Evolutionary conservation across 1,140 invertebrate genomes (phyloP), one percentile per base, ranked within the genome.

Genomic region (Drosophila elegans): DNA sequence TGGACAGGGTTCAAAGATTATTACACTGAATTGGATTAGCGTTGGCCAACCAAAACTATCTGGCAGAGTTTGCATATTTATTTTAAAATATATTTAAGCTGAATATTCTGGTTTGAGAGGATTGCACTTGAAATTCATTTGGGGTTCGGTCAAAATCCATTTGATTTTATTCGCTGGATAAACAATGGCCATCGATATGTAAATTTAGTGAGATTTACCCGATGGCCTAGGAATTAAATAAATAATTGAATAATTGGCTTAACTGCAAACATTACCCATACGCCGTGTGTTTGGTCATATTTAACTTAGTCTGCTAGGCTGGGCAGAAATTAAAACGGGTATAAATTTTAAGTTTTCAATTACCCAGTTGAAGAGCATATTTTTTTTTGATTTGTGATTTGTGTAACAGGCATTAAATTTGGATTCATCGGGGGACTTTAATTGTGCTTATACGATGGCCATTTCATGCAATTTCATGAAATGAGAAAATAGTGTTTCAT

Each of bases 11-110:
- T 77, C 52, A 76, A 77, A 77, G 74, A 77, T 77, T 77, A 77
- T 77, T 56, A 60, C 55, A 77, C 57, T 69, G 49, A 77, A 77
- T 77, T 76, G 73, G 74, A 76, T 76, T 76, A 76, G 72, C 45
- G 73, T 53, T 54, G 54, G 62, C 32, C 51, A 57, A 42, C 54
- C 53, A 55, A 39, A 32, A 51, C 38, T 55, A 41, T 34, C 10
- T 5, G 36, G 13, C 36, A 11, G 16, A 1, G 25, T 13, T 10
- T 53, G 13, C 46, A 6, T 45, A 46, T 68, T 16, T 67, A 45
- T 53, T 27, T 63, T 16, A 16, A 46, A 21, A 52, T 36, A 44
- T 45, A 45, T 54, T 54, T 67, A 67, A 55, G 27, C 25, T 12
- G 51, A 55, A 56, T 56, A 55, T 67, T 13, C 7, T 45, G 16